Conservation (phyloP, 2,888 invertebrate species). For the Tenthredo distinguenda region DNA sequence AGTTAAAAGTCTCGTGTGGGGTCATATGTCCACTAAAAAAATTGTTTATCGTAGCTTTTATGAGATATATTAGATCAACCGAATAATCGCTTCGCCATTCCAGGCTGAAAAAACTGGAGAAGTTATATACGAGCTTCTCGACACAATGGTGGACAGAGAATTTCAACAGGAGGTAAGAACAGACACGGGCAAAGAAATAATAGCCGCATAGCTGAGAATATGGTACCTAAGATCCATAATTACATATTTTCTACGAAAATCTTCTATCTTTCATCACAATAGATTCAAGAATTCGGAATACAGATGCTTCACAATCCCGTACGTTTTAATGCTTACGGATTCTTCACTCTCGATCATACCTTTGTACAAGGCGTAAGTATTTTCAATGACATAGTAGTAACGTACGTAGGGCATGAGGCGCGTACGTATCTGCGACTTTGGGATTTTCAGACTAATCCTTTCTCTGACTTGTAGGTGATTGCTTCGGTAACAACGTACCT, state of each 20-base stretch:
- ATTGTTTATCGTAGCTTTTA: too few relatives aligned
- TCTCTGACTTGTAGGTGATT: too few relatives aligned
- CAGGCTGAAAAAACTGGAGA: constrained; percentile 8
- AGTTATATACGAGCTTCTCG: background rate
- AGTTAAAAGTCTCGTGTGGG: too few relatives aligned
- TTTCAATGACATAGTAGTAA: background rate
- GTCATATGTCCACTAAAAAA: too few relatives aligned
- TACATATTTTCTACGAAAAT: background rate
- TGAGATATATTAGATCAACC: too few relatives aligned
- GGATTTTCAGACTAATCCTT: too few relatives aligned
- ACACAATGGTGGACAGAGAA: background rate
- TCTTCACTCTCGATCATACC: constrained; percentile 52
- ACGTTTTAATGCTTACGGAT: constrained; percentile 53
- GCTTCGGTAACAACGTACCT: too few relatives aligned
- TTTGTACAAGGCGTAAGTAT: constrained; percentile 15
- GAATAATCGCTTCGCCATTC: background rate
- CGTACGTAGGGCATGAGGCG: too few relatives aligned
- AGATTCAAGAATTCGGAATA: background rate
- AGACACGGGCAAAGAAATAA: too few relatives aligned
- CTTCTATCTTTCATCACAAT: background rate
- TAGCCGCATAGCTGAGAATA: too few relatives aligned
- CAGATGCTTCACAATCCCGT: constrained; percentile 9
- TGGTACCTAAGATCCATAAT: too few relatives aligned
- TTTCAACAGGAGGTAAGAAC: background rate
- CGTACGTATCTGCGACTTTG: too few relatives aligned